Evolutionary conservation across 2,888 invertebrate species (phyloP).

Genomic region (Electrophaes corylata): DNA sequence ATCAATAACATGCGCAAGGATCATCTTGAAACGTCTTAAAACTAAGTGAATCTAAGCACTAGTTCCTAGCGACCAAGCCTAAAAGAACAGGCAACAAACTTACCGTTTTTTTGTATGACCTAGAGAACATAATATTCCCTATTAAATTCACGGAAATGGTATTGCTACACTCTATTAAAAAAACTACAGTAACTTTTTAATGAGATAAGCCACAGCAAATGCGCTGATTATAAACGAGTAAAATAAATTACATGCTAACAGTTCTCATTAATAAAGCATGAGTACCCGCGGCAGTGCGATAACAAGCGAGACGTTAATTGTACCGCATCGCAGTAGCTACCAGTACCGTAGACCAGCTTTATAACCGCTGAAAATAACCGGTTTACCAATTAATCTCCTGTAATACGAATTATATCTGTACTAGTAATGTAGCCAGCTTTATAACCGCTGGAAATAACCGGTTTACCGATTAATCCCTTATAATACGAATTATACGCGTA

Average conservation of each 20-base stretch:
- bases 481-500: too few relatives aligned
- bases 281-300: constrained; percentile 12
- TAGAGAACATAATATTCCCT: too few relatives aligned
- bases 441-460: too few relatives aligned
- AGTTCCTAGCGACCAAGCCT: too few relatives aligned
- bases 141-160: background rate
- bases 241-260: constrained; percentile 17
- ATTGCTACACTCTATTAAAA: background rate
- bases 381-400: background rate
- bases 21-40: too few relatives aligned
- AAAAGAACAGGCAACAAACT: too few relatives aligned
- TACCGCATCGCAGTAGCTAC: constrained; percentile 1
- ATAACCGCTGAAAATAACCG: constrained; percentile 1
- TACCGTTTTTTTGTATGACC: too few relatives aligned
- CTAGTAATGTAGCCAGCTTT: background rate
- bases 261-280: constrained; percentile 18
- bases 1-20: too few relatives aligned
- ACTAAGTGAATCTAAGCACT: too few relatives aligned
- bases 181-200: constrained; percentile 7
- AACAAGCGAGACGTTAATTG: constrained; percentile 13
- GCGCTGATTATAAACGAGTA: constrained; percentile 12
- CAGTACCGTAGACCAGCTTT: background rate
- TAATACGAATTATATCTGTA: background rate
- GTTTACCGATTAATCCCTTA: too few relatives aligned
- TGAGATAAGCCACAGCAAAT: constrained; percentile 9